These are phyloP conservation scores for Takifugu rubripes DNA, from an alignment of 2,797 vertebrate species.

Conservation along the genomic window DNA sequence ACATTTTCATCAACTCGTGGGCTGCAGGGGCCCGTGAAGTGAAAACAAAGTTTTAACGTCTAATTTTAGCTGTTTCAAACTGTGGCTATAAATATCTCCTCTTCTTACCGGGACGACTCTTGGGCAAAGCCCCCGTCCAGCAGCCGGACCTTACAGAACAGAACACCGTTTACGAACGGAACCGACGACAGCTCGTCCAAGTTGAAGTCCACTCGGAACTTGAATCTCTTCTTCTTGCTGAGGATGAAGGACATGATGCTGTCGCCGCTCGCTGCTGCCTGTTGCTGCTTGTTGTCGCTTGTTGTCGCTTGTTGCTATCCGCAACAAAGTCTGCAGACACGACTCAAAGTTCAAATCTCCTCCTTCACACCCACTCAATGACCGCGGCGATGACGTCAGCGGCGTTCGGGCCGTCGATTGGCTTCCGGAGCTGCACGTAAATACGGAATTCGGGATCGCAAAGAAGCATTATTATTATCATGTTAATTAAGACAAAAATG, in stretches of 20 bases:
- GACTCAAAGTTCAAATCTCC: constrained; percentile 55
- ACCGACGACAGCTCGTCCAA: constrained; percentile 90
- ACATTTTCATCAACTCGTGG: background rate
- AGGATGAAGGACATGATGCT: constrained; percentile 82
- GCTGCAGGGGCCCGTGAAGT: too few species aligned
- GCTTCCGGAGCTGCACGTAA: constrained; percentile 4
- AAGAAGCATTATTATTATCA: too few species aligned
- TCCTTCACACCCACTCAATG: constrained; percentile 32
- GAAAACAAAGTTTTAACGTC: background rate
- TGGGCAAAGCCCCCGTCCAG: constrained; percentile 86
- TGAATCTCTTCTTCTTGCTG: constrained; percentile 92
- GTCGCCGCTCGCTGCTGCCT: background rate
- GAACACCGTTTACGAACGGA: constrained; percentile 90
- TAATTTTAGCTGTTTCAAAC: background rate
- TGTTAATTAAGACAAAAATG: too few species aligned
- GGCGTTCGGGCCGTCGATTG: constrained; percentile 33
- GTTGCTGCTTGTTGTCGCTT: constrained; percentile 15
- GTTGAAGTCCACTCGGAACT: constrained; percentile 90
- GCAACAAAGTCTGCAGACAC: background rate
- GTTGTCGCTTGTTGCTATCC: constrained; percentile 18
- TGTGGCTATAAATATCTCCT: constrained; percentile 51
- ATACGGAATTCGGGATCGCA: background rate
- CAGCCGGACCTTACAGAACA: constrained; percentile 94
- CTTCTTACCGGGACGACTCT: constrained; percentile 86
- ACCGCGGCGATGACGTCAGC: constrained; percentile 20